A percentile compares a stretch with the other conserved stretches of the same genome.
phyloP scores from a whole-genome alignment of 2,888 invertebrate species.

The Eumerus sabulonum region DNA sequence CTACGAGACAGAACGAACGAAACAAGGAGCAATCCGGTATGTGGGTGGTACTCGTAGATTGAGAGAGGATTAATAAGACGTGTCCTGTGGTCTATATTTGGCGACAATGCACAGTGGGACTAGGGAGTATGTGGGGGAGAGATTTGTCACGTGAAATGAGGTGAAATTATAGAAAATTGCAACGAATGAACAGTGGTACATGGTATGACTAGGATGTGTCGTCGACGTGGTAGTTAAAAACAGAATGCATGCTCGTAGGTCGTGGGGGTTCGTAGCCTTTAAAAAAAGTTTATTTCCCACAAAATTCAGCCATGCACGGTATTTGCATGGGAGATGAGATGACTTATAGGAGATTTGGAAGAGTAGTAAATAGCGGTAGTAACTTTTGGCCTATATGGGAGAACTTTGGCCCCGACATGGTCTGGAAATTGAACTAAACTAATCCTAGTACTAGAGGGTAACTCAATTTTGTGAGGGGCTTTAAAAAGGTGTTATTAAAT shows the following conservation, averaged over 20 bases:
- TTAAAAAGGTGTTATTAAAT: too few species aligned
- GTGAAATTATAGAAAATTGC: slow-evolving; percentile 49
- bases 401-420: too few species aligned
- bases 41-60: too few species aligned
- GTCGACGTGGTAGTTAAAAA: not conserved
- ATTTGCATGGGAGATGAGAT: slow-evolving; percentile 9
- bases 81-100: slow-evolving; percentile 23
- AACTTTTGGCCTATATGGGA: not conserved
- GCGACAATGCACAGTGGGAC: not conserved
- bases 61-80: slow-evolving; percentile 43
- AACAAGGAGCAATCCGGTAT: too few species aligned
- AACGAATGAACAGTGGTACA: slow-evolving; percentile 18
- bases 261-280: slow-evolving; percentile 1
- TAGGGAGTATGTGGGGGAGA: slow-evolving; percentile 24
- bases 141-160: slow-evolving; percentile 27
- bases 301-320: not conserved
- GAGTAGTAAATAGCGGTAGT: not conserved
- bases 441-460: too few species aligned
- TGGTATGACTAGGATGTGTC: not conserved
- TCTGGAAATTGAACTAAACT: too few species aligned
- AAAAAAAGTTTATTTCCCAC: slow-evolving; percentile 2
- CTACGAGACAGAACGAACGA: not conserved
- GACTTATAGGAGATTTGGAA: not conserved
- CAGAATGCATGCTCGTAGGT: slow-evolving; percentile 1
- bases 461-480: too few species aligned